A percentile compares a stretch with the other conserved stretches of the same genome.
phyloP scores from a whole-genome alignment of 2,888 invertebrate genomes.

The Nezara viridula region DNA sequence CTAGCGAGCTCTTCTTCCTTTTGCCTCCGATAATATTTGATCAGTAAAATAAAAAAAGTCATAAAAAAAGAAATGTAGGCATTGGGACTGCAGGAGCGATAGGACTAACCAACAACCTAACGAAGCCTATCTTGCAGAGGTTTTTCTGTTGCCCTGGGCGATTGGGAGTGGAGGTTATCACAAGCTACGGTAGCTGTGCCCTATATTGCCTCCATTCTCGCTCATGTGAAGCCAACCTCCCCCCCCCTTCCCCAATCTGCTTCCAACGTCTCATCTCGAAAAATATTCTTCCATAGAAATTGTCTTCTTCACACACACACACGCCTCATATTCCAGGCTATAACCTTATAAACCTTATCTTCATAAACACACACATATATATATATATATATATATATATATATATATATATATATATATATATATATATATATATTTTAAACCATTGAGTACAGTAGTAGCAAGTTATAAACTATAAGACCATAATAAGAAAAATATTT shows the following conservation, averaged over 20 bases:
- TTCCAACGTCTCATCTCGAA: background rate
- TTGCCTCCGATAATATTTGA: background rate
- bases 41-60: constrained; percentile 1
- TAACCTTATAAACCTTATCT: too few species aligned
- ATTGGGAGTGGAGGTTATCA: background rate
- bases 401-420: too few species aligned
- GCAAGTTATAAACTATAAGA: too few species aligned
- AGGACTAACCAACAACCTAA: background rate
- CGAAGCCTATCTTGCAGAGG: constrained; percentile 1
- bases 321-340: too few species aligned
- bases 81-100: background rate
- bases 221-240: background rate
- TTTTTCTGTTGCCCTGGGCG: background rate
- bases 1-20: background rate
- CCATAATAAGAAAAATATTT: too few species aligned
- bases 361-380: too few species aligned
- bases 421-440: too few species aligned
- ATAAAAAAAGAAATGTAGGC: background rate
- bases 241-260: background rate
- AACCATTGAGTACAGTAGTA: too few species aligned
- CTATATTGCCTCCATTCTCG: constrained; percentile 7
- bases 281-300: background rate
- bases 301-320: background rate
- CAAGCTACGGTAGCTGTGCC: background rate
- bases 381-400: too few species aligned